Percentiles rank a stretch among this genome's conserved stretches.
These are phyloP conservation scores for Icerya purchasi DNA, from an alignment of 2,888 invertebrate species.

Conservation along the genomic window DNA sequence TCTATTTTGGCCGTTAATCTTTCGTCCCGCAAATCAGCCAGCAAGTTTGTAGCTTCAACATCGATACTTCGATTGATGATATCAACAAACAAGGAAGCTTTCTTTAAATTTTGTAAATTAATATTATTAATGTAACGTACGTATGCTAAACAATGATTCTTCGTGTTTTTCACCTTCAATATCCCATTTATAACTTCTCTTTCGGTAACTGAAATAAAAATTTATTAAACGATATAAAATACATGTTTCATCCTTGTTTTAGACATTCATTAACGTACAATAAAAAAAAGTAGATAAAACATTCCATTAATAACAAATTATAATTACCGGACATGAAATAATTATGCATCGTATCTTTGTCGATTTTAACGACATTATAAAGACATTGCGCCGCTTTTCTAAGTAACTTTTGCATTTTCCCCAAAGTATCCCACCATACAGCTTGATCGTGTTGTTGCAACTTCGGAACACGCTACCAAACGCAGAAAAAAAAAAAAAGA, in stretches of 20 bases:
- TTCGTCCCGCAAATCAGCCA: conserved; percentile 75
- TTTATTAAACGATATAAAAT: too few species aligned
- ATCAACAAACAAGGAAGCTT: conserved; percentile 86
- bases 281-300: too few species aligned
- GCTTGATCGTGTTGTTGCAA: conserved; percentile 90
- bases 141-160: conserved; percentile 88
- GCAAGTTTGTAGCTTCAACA: conserved; percentile 70
- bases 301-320: neutral
- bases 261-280: too few species aligned
- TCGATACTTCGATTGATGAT: conserved; percentile 80
- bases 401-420: conserved; percentile 83
- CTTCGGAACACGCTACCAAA: conserved; percentile 62
- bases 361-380: conserved; percentile 60
- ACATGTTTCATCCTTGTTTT: too few species aligned
- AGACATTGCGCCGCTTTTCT: conserved; percentile 78
- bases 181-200: conserved; percentile 92
- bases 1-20: conserved; percentile 74
- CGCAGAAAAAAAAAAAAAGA: too few species aligned
- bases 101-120: conserved; percentile 79
- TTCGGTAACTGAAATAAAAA: conserved; percentile 73
- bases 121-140: conserved; percentile 92
- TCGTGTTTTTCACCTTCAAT: conserved; percentile 75
- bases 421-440: conserved; percentile 92
- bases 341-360: conserved; percentile 84
- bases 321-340: conserved; percentile 90